A percentile compares a stretch with the other conserved stretches of the same genome.
Evolutionary conservation across 2,888 invertebrate species (phyloP).

Genomic region (Dioctria rufipes): DNA sequence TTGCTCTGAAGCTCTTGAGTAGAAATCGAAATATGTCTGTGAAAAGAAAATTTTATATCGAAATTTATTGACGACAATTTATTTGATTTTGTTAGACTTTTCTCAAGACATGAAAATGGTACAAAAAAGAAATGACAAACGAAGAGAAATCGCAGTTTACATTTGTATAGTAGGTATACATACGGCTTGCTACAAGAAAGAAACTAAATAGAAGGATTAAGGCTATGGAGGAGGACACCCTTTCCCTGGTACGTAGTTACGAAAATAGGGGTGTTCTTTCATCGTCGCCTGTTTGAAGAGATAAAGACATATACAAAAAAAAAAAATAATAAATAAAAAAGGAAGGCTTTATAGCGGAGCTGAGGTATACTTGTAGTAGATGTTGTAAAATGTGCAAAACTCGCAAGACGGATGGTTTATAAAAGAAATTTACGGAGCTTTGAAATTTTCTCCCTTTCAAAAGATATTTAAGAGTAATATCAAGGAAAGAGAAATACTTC

Average conservation of each 20-base stretch:
- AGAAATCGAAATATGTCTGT: slow-evolving; percentile 86
- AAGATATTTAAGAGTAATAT: no score
- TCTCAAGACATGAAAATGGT: background rate
- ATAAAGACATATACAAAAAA: no score
- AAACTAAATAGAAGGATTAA: background rate
- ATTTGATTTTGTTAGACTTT: slow-evolving; percentile 18
- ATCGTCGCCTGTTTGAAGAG: no score
- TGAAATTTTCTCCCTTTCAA: no score
- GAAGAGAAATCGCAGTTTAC: slow-evolving; percentile 4
- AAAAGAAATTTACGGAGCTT: no score
- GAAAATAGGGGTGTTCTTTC: slow-evolving; percentile 16
- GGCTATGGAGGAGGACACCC: slow-evolving; percentile 36
- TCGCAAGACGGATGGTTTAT: no score
- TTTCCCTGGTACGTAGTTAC: slow-evolving; percentile 32
- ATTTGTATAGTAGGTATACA: background rate
- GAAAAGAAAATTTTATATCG: slow-evolving; percentile 56
- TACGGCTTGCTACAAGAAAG: no score
- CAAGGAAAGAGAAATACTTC: no score
- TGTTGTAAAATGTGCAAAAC: no score
- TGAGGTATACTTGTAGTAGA: no score
- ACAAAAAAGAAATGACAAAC: slow-evolving; percentile 19
- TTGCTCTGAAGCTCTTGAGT: slow-evolving; percentile 90
- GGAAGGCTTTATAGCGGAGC: no score
- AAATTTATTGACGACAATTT: slow-evolving; percentile 45
- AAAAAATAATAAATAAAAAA: no score